phyloP scores from a whole-genome alignment of 2,113 vertebrate genomes.

The Trogon melanurus region DNA sequence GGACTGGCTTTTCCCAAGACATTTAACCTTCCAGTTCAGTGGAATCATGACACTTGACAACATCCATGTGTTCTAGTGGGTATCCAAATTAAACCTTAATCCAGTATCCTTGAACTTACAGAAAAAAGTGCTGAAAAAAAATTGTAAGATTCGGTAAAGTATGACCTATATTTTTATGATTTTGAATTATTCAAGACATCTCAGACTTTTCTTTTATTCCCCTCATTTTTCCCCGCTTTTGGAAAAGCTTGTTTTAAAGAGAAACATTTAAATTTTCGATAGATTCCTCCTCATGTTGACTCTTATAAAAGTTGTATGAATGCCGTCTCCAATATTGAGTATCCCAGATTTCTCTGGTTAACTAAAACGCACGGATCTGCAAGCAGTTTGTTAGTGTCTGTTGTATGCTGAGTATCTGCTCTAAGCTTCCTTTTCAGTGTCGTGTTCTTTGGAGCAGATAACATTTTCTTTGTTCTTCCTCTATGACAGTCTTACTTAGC shows the following conservation, averaged over 20 bases:
- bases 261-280: background rate
- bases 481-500: background rate
- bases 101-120: background rate
- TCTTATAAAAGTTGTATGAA: background rate
- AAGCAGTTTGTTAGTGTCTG: background rate
- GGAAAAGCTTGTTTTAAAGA: background rate
- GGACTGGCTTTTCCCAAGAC: background rate
- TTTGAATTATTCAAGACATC: background rate
- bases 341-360: background rate
- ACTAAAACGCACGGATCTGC: background rate
- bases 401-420: background rate
- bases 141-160: background rate
- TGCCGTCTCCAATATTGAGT: background rate
- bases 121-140: background rate
- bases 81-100: background rate
- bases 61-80: background rate
- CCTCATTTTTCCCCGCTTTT: no score
- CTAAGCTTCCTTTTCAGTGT: background rate
- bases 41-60: background rate
- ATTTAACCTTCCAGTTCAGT: background rate
- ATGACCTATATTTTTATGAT: background rate
- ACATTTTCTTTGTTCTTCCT: background rate
- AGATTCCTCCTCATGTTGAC: background rate
- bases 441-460: background rate
- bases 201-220: background rate